Conservation (phyloP, 2,888 invertebrate genomes). For the Ceriagrion tenellum region DNA sequence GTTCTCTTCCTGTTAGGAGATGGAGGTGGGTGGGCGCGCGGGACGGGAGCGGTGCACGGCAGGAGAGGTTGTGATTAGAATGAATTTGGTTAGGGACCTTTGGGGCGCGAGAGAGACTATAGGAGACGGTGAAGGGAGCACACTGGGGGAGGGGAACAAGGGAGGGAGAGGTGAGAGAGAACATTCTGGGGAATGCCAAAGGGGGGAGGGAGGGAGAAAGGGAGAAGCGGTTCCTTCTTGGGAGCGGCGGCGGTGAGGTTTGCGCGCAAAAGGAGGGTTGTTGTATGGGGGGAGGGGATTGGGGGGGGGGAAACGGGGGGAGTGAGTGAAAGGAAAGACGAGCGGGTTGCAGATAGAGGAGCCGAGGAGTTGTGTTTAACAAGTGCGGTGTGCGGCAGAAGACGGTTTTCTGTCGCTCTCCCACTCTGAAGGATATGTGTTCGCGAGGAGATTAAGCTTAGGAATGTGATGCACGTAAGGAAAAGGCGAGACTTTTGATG, state of each 20-base stretch:
- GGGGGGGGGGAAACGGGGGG: background rate
- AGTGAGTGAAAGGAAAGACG: background rate
- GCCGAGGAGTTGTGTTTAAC: background rate
- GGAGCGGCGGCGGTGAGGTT: background rate
- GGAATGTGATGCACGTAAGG: constrained; percentile 30
- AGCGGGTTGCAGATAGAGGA: background rate
- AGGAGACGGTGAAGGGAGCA: background rate
- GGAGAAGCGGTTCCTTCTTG: background rate
- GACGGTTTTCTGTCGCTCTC: constrained; percentile 4
- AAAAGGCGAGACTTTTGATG: constrained; percentile 50
- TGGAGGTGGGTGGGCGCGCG: background rate
- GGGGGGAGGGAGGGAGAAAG: background rate
- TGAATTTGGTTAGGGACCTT: constrained; percentile 38
- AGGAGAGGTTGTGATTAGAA: constrained; percentile 40
- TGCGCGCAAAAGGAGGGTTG: background rate
- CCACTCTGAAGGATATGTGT: background rate
- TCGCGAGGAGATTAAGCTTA: constrained; percentile 47
- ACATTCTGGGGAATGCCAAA: constrained; percentile 14
- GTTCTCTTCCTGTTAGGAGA: background rate
- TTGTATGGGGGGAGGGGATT: background rate
- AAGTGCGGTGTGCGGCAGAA: background rate
- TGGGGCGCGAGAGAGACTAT: constrained; percentile 7
- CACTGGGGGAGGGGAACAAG: background rate
- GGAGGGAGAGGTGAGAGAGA: background rate
- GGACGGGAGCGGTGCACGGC: background rate